These are phyloP conservation scores for Parnassius mnemosyne DNA, from an alignment of 2,888 invertebrate genomes.

Conservation along the genomic window DNA sequence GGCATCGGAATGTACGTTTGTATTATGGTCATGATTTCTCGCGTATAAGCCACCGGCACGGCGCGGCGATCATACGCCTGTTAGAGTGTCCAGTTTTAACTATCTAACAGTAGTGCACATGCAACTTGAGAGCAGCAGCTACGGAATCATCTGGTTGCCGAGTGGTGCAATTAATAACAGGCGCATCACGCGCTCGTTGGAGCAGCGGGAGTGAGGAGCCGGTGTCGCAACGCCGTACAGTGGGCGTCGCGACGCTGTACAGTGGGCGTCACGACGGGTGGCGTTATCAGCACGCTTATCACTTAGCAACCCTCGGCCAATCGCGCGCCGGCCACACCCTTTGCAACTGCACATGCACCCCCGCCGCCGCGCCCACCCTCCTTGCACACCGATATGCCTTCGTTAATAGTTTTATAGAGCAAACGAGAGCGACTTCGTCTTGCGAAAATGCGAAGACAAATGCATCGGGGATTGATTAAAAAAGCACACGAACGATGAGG, in stretches of 20 bases:
- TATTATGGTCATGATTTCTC: too few relatives aligned
- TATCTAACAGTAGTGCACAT: too few relatives aligned
- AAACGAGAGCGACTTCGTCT: neutral
- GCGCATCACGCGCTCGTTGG: neutral
- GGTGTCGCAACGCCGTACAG: slow-evolving; percentile 14
- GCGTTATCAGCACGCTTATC: slow-evolving; percentile 27
- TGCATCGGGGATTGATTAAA: neutral
- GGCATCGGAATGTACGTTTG: too few relatives aligned
- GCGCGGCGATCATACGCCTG: neutral
- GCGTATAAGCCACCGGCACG: neutral
- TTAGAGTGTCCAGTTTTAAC: too few relatives aligned
- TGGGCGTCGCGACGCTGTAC: slow-evolving; percentile 14
- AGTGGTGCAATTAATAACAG: neutral
- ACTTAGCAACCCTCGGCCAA: slow-evolving; percentile 41
- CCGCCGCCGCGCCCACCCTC: slow-evolving; percentile 28
- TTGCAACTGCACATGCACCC: slow-evolving; percentile 32
- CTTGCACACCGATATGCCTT: slow-evolving; percentile 9
- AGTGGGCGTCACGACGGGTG: slow-evolving; percentile 21
- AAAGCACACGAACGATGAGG: neutral
- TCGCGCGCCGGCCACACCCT: slow-evolving; percentile 47
- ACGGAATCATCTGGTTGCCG: neutral
- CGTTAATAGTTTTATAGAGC: neutral
- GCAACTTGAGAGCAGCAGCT: neutral
- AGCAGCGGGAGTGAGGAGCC: neutral
- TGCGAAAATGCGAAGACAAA: neutral